A percentile compares a stretch with the other conserved stretches of the same genome.
phyloP scores from a whole-genome alignment of 2,888 invertebrate species.

The Hermaeophaga mercurialis region DNA sequence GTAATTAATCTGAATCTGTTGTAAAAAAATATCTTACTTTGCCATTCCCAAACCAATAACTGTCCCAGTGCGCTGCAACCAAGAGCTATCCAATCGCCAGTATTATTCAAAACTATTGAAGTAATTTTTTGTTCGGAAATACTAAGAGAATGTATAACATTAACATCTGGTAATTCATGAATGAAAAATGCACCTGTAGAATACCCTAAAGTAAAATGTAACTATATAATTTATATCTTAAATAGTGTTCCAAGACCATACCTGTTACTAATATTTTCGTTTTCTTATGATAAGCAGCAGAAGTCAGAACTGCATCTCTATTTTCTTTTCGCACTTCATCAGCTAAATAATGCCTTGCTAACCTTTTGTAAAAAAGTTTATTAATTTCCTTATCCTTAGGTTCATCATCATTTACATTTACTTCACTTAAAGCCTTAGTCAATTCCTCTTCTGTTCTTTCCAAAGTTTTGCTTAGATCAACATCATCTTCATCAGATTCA shows the following conservation, averaged over 20 bases:
- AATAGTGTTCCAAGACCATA: constrained; percentile 39
- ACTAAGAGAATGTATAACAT: constrained; percentile 86
- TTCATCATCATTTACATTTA: constrained; percentile 57
- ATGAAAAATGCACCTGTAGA: constrained; percentile 90
- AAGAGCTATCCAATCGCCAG: constrained; percentile 96
- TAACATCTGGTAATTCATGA: constrained; percentile 93
- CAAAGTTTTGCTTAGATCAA: constrained; percentile 64
- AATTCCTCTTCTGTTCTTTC: constrained; percentile 61
- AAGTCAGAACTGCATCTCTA: constrained; percentile 70
- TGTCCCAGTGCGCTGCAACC: constrained; percentile 91
- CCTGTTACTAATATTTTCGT: constrained; percentile 82
- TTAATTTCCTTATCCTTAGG: constrained; percentile 54
- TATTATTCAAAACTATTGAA: constrained; percentile 78
- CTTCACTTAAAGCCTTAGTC: constrained; percentile 53
- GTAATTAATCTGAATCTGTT: too few species aligned
- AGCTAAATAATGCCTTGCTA: constrained; percentile 75
- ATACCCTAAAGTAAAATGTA: constrained; percentile 66
- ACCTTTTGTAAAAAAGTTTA: constrained; percentile 69
- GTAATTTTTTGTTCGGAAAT: constrained; percentile 86
- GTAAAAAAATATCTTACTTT: constrained; percentile 65
- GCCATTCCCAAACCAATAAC: constrained; percentile 99
- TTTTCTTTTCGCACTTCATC: constrained; percentile 70
- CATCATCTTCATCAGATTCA: constrained; percentile 72
- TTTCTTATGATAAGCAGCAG: constrained; percentile 81
- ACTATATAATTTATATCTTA: constrained; percentile 1